phyloP scores from a whole-genome alignment of 2,113 vertebrate genomes.

The Oenanthe oenanthe region DNA sequence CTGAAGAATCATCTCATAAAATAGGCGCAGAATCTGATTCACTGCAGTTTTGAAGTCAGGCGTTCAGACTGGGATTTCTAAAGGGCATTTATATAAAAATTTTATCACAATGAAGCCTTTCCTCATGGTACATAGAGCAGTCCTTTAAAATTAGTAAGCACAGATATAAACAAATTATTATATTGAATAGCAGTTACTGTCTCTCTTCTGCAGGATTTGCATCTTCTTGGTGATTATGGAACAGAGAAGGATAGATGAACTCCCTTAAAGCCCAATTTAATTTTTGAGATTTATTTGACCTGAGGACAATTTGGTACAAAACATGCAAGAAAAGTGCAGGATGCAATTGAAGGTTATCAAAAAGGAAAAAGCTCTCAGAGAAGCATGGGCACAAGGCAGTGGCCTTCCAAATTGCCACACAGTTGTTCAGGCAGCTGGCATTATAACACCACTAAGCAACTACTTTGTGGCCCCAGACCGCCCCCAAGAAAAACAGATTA shows the following conservation, averaged over 20 bases:
- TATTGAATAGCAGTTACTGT: not conserved
- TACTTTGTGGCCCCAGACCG: not conserved
- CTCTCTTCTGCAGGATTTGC: not conserved
- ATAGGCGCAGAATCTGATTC: not conserved
- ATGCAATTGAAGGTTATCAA: not conserved
- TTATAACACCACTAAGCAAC: not conserved
- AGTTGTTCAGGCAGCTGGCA: not conserved
- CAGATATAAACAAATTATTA: not conserved
- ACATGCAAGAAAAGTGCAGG: not conserved
- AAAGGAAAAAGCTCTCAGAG: not conserved
- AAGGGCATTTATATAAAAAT: not conserved
- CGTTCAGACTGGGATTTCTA: not conserved
- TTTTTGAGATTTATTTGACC: not conserved
- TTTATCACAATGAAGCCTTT: not conserved
- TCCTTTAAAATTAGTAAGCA: not conserved
- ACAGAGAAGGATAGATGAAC: not conserved
- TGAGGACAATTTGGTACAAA: not conserved
- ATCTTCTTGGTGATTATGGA: not conserved
- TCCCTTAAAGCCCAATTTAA: not conserved
- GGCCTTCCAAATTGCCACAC: not conserved
- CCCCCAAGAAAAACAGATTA: fast-evolving
- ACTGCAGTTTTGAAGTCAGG: not conserved
- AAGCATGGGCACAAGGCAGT: not conserved
- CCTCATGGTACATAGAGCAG: not conserved
- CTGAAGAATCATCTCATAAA: not conserved